These are phyloP conservation scores for Amiota communis DNA, from an alignment of 2,888 invertebrate genomes.

Conservation along the genomic window DNA sequence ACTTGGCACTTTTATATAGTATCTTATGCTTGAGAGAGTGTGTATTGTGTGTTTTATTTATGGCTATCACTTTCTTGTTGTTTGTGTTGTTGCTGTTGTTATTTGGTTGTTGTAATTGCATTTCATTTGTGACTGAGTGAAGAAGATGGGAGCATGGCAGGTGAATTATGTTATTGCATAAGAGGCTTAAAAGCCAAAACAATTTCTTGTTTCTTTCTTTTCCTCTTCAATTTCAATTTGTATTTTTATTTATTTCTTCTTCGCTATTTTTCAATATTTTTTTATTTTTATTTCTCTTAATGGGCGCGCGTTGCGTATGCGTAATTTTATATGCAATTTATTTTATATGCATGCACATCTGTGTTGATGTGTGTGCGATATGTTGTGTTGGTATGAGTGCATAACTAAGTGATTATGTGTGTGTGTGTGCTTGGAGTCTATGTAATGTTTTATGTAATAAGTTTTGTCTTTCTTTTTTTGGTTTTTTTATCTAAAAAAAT, in stretches of 20 bases:
- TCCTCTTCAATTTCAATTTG: not conserved
- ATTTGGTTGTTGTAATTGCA: not conserved
- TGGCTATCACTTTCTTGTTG: conserved; percentile 1
- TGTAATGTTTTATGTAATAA: conserved; percentile 21
- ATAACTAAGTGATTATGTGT: not conserved
- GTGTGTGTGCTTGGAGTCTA: not conserved
- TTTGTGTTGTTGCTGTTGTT: not conserved
- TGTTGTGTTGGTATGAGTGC: not conserved
- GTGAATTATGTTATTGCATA: conserved; percentile 11
- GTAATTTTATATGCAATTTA: conserved; percentile 19
- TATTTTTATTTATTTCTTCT: conserved; percentile 1
- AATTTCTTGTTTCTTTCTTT: no score
- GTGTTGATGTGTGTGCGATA: not conserved
- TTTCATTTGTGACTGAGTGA: not conserved
- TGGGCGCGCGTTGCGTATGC: conserved; percentile 6
- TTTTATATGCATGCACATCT: not conserved
- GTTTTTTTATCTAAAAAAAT: not conserved
- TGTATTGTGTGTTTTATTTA: conserved; percentile 9
- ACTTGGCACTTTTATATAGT: not conserved
- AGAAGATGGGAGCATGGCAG: not conserved
- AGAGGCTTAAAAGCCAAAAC: not conserved
- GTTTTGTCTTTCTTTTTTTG: conserved; percentile 1
- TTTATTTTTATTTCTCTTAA: not conserved
- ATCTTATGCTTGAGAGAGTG: not conserved
- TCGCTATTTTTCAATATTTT: not conserved